phyloP scores from a whole-genome alignment of 2,797 vertebrate species.

The Lacerta viridis region DNA sequence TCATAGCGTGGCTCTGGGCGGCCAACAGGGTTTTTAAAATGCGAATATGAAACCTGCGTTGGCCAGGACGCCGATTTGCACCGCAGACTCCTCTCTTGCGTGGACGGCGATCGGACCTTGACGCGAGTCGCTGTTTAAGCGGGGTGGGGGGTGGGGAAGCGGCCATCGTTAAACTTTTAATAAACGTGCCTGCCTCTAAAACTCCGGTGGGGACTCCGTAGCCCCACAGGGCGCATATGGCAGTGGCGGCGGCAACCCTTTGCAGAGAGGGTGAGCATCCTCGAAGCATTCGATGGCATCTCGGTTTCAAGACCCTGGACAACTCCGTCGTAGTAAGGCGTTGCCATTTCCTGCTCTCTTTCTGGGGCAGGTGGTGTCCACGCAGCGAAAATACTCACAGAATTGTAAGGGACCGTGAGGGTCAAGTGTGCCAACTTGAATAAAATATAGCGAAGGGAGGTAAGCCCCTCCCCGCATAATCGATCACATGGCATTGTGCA shows the following conservation, averaged over 20 bases:
- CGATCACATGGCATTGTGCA: too few species aligned
- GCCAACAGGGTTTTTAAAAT: too few species aligned
- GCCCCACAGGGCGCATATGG: background rate
- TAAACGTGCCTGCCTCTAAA: background rate
- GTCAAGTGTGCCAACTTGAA: too few species aligned
- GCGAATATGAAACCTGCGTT: background rate
- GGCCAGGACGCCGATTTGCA: background rate
- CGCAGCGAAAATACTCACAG: background rate
- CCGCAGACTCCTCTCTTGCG: background rate
- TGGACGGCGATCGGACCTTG: background rate
- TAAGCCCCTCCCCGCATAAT: too few species aligned
- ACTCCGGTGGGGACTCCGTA: background rate
- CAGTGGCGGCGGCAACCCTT: too few species aligned
- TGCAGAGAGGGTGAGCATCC: background rate
- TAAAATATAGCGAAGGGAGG: too few species aligned
- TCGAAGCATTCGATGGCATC: background rate
- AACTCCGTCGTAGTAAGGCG: background rate
- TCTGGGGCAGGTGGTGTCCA: background rate
- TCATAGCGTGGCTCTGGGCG: background rate
- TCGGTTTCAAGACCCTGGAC: slow-evolving; percentile 43
- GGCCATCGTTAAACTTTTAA: background rate
- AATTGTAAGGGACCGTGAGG: too few species aligned
- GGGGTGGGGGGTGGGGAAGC: too few species aligned
- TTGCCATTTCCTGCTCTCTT: background rate
- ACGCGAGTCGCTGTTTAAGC: too few species aligned